phyloP scores from a whole-genome alignment of 2,888 invertebrate species.

The Drosophila nigricruria region DNA sequence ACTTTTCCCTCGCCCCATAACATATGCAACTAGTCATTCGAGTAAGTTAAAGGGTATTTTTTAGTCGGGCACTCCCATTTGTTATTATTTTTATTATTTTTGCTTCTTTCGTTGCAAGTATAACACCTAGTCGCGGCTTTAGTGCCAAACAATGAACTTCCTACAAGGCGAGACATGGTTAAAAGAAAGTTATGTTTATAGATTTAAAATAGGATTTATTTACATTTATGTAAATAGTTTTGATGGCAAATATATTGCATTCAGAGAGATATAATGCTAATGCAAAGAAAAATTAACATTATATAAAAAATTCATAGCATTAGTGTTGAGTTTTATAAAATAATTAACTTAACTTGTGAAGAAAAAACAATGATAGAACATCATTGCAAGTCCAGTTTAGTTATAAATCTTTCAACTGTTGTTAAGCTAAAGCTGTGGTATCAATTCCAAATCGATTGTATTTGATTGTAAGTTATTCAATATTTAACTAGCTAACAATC shows the following conservation, averaged over 20 bases:
- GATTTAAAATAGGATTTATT: background rate
- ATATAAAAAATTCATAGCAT: too few relatives aligned
- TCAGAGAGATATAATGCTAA: background rate
- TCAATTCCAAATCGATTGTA: slow-evolving; percentile 12
- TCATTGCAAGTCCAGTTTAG: background rate
- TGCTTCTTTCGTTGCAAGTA: background rate
- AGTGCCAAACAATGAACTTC: slow-evolving; percentile 43
- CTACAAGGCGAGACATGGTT: slow-evolving; percentile 6
- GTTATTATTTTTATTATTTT: background rate
- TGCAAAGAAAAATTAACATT: background rate
- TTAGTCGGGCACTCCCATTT: background rate
- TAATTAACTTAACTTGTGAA: background rate
- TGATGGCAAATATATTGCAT: background rate
- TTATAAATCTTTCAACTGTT: background rate
- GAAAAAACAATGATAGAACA: background rate
- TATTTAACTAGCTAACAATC: slow-evolving; percentile 22
- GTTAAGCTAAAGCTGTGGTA: background rate
- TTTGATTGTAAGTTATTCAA: slow-evolving; percentile 17
- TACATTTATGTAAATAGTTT: background rate
- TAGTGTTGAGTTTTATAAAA: background rate
- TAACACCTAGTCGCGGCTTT: slow-evolving; percentile 13
- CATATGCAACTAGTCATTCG: too few relatives aligned
- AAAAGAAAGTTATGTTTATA: slow-evolving; percentile 15
- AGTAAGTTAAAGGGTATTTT: background rate
- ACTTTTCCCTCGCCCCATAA: background rate